A percentile compares a stretch with the other conserved stretches of the same genome.
These are phyloP conservation scores for Narcine bancroftii DNA, from an alignment of 2,113 vertebrate species.

Conservation along the genomic window DNA sequence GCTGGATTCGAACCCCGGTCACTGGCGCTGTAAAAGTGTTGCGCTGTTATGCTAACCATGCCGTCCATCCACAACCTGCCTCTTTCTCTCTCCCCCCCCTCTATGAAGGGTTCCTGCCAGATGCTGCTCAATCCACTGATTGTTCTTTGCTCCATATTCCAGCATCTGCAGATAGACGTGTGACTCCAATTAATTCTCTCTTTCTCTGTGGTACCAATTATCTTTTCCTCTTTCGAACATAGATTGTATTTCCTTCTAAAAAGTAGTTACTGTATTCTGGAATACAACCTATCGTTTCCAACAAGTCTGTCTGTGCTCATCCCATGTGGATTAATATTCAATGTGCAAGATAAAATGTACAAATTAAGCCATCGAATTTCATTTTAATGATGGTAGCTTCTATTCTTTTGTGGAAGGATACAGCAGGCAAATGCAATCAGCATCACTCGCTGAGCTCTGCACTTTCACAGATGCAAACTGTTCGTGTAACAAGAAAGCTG, in stretches of 20 bases:
- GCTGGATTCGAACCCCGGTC: too few relatives aligned
- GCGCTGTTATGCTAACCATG: too few relatives aligned
- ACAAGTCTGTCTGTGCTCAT: too few relatives aligned
- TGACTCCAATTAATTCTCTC: neutral
- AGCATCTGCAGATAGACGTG: too few relatives aligned
- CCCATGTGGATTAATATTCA: neutral
- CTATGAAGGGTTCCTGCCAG: too few relatives aligned
- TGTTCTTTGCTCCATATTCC: too few relatives aligned
- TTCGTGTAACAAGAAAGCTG: neutral
- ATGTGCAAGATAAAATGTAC: too few relatives aligned
- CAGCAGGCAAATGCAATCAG: neutral
- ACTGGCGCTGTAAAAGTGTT: too few relatives aligned
- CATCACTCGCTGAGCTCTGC: neutral
- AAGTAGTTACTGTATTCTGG: neutral
- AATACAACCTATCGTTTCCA: neutral
- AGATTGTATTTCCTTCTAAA: neutral
- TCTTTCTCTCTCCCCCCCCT: too few relatives aligned
- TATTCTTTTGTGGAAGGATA: neutral
- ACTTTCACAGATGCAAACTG: neutral
- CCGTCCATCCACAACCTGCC: too few relatives aligned
- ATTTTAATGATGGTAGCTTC: neutral
- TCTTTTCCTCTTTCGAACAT: neutral
- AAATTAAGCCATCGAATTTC: neutral
- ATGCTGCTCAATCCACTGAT: too few relatives aligned
- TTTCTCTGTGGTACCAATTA: neutral